These are phyloP conservation scores for Dipodomys merriami DNA, from an alignment of 2,113 vertebrate species.

Conservation along the genomic window DNA sequence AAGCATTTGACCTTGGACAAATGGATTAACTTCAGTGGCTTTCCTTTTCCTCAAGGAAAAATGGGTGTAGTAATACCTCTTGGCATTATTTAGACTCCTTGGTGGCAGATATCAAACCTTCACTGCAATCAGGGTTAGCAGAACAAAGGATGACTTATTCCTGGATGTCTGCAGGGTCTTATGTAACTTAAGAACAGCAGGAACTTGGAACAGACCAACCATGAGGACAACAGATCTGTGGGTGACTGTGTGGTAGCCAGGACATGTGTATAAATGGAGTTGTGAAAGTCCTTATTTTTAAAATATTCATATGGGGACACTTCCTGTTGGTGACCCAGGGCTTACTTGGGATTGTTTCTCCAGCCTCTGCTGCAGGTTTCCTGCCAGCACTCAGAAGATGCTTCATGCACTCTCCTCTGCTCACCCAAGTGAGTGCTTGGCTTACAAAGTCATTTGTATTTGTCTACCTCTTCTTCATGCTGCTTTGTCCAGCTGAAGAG, in stretches of 20 bases:
- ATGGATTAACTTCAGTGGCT: neutral
- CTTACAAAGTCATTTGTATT: neutral
- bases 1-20: neutral
- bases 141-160: slow-evolving; percentile 1
- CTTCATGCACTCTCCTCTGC: neutral
- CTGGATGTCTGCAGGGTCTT: neutral
- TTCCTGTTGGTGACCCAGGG: neutral
- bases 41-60: neutral
- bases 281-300: neutral
- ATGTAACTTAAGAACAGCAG: neutral
- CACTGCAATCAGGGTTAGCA: neutral
- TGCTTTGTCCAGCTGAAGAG: neutral
- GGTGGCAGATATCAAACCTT: neutral
- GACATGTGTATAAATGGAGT: neutral
- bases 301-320: neutral
- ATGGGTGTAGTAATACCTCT: neutral
- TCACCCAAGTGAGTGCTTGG: neutral
- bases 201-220: neutral
- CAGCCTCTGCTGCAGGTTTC: neutral
- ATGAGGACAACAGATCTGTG: neutral
- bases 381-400: neutral
- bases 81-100: neutral
- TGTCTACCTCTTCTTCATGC: neutral
- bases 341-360: neutral
- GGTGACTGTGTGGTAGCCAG: neutral